A percentile compares a stretch with the other conserved stretches of the same genome.
These are phyloP conservation scores for Carettochelys insculpta DNA, from an alignment of 2,113 vertebrate species.

Conservation along the genomic window DNA sequence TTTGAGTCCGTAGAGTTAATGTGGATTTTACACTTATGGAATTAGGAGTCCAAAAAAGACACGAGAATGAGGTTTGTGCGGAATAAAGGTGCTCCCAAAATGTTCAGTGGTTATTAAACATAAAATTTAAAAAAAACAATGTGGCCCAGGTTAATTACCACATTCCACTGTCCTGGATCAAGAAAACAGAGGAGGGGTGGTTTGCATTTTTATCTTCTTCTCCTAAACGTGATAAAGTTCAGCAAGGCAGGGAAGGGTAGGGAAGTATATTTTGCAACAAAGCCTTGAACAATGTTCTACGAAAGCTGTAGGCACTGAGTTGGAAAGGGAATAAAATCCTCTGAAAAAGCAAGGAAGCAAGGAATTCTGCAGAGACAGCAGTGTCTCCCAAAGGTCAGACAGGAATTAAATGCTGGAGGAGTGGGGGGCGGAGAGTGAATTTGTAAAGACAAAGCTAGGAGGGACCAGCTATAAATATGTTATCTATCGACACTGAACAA, in stretches of 20 bases:
- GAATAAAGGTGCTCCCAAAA: neutral
- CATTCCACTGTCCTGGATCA: neutral
- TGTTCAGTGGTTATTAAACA: neutral
- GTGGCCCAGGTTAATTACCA: no score
- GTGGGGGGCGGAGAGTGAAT: no score
- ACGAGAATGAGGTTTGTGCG: neutral
- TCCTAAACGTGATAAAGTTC: neutral
- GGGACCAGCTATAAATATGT: neutral
- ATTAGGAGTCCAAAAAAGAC: neutral
- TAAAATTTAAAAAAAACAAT: no score
- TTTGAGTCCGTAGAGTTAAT: rapidly evolving
- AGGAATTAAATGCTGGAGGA: neutral
- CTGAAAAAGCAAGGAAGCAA: constrained; percentile 50
- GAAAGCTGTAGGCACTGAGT: neutral
- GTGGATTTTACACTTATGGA: neutral
- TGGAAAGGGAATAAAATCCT: constrained; percentile 31
- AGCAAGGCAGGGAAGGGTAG: neutral
- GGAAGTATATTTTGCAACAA: constrained; percentile 34
- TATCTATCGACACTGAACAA: neutral
- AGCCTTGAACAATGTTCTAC: constrained; percentile 53
- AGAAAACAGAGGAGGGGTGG: neutral
- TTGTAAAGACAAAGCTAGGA: neutral
- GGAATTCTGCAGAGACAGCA: constrained; percentile 60
- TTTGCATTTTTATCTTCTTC: neutral
- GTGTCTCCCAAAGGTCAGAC: constrained; percentile 16